A percentile compares a stretch with the other conserved stretches of the same genome.
These are phyloP conservation scores for Myopa tessellatipennis DNA, from an alignment of 2,888 invertebrate species.

Conservation along the genomic window DNA sequence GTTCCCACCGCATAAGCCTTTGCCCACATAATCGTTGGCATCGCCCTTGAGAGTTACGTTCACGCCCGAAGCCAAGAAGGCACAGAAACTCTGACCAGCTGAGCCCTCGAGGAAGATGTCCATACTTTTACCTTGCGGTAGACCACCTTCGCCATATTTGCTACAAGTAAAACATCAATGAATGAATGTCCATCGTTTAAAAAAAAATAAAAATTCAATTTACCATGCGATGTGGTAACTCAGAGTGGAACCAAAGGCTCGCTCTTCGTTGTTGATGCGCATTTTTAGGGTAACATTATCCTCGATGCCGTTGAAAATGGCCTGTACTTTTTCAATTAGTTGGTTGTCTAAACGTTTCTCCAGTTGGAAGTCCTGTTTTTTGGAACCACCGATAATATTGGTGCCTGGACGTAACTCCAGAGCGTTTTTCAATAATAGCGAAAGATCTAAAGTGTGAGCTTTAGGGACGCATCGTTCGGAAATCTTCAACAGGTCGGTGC, in stretches of 20 bases:
- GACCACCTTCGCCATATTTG: conserved; percentile 86
- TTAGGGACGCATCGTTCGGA: conserved; percentile 82
- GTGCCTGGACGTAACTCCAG: conserved; percentile 89
- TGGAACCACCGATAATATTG: conserved; percentile 90
- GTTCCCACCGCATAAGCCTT: conserved; percentile 94
- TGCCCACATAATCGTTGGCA: conserved; percentile 98
- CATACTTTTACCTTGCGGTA: conserved; percentile 82
- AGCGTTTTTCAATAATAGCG: conserved; percentile 88
- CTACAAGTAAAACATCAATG: conserved; percentile 67
- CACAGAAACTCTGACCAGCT: conserved; percentile 99
- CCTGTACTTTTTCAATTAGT: conserved; percentile 77
- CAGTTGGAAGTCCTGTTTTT: conserved; percentile 85
- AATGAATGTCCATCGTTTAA: background rate
- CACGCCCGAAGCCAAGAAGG: conserved; percentile 92
- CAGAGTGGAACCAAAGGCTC: conserved; percentile 93
- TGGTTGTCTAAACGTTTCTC: conserved; percentile 89
- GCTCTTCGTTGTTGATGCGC: conserved; percentile 89
- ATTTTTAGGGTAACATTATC: conserved; percentile 78
- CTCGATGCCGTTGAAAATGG: conserved; percentile 80
- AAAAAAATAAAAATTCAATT: conserved; percentile 60
- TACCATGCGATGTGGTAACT: conserved; percentile 95
- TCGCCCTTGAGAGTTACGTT: conserved; percentile 94
- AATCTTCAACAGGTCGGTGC: conserved; percentile 87
- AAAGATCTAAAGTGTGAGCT: conserved; percentile 86
- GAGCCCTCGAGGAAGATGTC: conserved; percentile 89